phyloP scores from a whole-genome alignment of 2,113 vertebrate species.

The Phasianus colchicus region DNA sequence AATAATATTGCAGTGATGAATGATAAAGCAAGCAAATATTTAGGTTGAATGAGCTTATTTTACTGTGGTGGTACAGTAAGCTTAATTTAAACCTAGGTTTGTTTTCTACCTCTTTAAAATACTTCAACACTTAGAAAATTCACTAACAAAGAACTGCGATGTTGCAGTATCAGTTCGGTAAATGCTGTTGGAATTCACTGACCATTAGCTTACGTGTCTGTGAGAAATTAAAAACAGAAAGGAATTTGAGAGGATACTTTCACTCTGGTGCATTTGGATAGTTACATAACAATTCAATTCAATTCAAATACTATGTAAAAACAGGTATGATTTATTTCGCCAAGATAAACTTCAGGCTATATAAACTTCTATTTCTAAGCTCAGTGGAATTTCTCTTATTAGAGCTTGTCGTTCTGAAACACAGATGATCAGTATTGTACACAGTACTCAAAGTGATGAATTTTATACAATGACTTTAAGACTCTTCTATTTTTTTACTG shows the following conservation, averaged over 20 bases:
- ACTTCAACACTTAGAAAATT: neutral
- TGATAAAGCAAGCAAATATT: neutral
- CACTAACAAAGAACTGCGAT: neutral
- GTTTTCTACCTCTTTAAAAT: neutral
- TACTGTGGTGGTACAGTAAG: neutral
- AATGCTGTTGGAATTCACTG: neutral
- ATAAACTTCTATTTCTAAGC: neutral
- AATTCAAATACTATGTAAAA: neutral
- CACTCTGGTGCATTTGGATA: neutral
- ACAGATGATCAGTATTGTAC: neutral
- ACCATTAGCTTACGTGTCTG: neutral
- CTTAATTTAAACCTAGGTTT: neutral
- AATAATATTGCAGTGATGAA: neutral
- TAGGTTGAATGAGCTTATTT: neutral
- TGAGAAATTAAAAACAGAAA: neutral
- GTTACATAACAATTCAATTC: neutral
- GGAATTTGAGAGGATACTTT: neutral
- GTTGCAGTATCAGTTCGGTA: neutral
- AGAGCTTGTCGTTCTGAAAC: neutral
- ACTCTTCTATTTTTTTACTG: neutral
- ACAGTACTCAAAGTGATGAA: neutral
- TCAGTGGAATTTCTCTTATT: neutral
- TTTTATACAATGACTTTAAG: neutral
- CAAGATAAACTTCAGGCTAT: neutral
- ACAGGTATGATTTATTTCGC: neutral